Evolutionary conservation across 1,140 invertebrate genomes (phyloP).

Genomic region (Macrotrachela quadricornifera): DNA sequence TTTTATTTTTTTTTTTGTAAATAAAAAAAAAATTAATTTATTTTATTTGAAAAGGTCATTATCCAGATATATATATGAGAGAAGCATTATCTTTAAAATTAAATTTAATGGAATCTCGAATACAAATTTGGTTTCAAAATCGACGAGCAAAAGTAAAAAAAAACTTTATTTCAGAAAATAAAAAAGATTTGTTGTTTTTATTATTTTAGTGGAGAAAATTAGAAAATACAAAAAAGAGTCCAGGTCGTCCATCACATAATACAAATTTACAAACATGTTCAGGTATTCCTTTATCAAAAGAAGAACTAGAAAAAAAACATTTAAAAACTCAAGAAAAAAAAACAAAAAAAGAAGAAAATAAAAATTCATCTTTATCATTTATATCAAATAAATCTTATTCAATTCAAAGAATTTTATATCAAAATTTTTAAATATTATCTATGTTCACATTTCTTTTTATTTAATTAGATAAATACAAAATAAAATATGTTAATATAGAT

Average conservation of each 20-base stretch:
- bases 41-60: conserved; percentile 41
- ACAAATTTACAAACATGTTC: conserved; percentile 90
- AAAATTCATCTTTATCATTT: too few relatives aligned
- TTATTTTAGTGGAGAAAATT: conserved; percentile 63
- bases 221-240: conserved; percentile 93
- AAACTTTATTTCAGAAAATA: too few relatives aligned
- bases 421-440: too few relatives aligned
- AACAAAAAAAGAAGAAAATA: background rate
- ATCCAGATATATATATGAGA: conserved; percentile 91
- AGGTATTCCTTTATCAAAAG: conserved; percentile 58
- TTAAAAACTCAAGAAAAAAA: conserved; percentile 1
- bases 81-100: conserved; percentile 78
- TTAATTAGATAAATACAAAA: too few relatives aligned
- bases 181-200: too few relatives aligned
- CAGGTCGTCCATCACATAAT: conserved; percentile 87
- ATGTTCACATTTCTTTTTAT: too few relatives aligned
- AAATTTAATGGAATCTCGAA: conserved; percentile 85
- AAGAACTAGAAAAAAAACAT: background rate
- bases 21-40: too few relatives aligned
- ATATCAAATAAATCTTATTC: too few relatives aligned
- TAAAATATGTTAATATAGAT: too few relatives aligned
- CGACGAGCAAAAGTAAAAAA: conserved; percentile 54
- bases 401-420: too few relatives aligned
- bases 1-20: too few relatives aligned
- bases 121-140: conserved; percentile 99